Conservation (phyloP, 2,888 invertebrate genomes). For the Criorhina ranunculi region DNA sequence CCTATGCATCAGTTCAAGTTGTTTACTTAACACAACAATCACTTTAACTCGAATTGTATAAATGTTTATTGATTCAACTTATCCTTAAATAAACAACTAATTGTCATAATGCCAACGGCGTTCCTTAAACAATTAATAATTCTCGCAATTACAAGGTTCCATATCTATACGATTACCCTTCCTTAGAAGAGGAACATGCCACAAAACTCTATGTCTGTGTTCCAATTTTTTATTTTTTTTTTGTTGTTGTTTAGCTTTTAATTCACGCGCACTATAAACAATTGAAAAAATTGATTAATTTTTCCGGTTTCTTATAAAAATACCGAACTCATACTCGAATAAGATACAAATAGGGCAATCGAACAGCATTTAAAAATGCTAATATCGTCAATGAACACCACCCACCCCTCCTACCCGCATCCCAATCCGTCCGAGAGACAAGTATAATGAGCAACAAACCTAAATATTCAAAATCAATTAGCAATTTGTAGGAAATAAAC, state of each 20-base stretch:
- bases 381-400: constrained; percentile 20
- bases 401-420: too few relatives aligned
- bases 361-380: constrained; percentile 40
- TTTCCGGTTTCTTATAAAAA: constrained; percentile 80
- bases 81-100: constrained; percentile 25
- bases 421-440: too few relatives aligned
- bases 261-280: constrained; percentile 78
- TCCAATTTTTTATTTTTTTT: neutral
- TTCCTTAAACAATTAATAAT: neutral
- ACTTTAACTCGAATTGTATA: constrained; percentile 18
- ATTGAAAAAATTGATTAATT: constrained; percentile 83
- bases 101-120: constrained; percentile 3
- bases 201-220: neutral
- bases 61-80: neutral
- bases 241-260: constrained; percentile 48
- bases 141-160: constrained; percentile 21
- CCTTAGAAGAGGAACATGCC: constrained; percentile 18
- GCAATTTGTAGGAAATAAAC: constrained; percentile 76
- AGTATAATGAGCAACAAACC: constrained; percentile 68
- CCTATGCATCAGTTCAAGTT: too few relatives aligned
- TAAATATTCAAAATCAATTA: constrained; percentile 76
- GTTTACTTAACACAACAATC: neutral
- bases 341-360: constrained; percentile 26
- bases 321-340: constrained; percentile 45
- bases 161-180: constrained; percentile 28